A percentile compares a stretch with the other conserved stretches of the same genome.
phyloP scores from a whole-genome alignment of 2,888 invertebrate genomes.

The Conus canariensis region DNA sequence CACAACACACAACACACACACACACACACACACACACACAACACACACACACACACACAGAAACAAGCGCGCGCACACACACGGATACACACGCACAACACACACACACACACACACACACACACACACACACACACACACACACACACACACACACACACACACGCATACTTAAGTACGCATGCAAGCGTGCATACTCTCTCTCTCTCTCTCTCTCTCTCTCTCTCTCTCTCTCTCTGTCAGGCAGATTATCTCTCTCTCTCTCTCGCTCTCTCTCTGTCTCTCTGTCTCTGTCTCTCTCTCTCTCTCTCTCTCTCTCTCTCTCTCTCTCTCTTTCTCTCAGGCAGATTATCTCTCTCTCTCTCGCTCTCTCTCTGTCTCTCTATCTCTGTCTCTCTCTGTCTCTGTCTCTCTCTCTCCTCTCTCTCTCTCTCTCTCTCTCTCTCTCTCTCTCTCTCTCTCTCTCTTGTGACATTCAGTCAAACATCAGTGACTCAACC shows the following conservation, averaged over 20 bases:
- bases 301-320: neutral
- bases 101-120: too few species aligned
- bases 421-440: too few species aligned
- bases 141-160: neutral
- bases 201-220: neutral
- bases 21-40: neutral
- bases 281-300: neutral
- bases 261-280: neutral
- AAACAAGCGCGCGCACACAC: too few species aligned
- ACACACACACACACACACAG: too few species aligned
- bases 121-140: neutral
- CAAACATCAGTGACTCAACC: too few species aligned
- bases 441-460: too few species aligned
- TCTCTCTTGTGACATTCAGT: too few species aligned
- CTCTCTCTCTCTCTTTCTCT: neutral
- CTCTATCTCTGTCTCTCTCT: neutral
- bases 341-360: too few species aligned
- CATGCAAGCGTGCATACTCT: neutral
- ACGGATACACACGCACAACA: too few species aligned
- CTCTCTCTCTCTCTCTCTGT: neutral
- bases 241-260: too few species aligned
- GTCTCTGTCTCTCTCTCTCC: too few species aligned
- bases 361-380: neutral
- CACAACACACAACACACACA: too few species aligned
- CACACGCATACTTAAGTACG: neutral